These are phyloP conservation scores for Sinopyrophorus schimmeli DNA, from an alignment of 2,888 invertebrate species.

Conservation along the genomic window DNA sequence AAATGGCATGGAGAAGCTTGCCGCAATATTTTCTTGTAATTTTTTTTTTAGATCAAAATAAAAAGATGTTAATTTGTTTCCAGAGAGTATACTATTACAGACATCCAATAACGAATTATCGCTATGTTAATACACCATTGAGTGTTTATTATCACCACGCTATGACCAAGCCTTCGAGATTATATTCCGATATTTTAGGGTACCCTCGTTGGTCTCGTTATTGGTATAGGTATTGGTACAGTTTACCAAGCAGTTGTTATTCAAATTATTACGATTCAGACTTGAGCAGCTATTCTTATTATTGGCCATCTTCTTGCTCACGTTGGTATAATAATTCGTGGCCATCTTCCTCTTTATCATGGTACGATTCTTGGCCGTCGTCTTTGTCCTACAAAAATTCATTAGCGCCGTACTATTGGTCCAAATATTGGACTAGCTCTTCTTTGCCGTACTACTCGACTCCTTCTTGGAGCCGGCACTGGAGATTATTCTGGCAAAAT, in stretches of 20 bases:
- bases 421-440: conserved; percentile 19
- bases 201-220: conserved; percentile 25
- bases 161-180: conserved; percentile 30
- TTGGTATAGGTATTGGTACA: conserved; percentile 29
- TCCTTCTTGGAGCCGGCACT: conserved; percentile 21
- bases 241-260: conserved; percentile 21
- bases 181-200: conserved; percentile 25
- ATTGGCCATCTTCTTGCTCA: conserved; percentile 14
- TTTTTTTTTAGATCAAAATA: too few species aligned
- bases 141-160: conserved; percentile 25
- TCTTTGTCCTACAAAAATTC: conserved; percentile 6
- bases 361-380: conserved; percentile 14
- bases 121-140: conserved; percentile 20
- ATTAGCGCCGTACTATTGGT: conserved; percentile 30
- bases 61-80: conserved; percentile 44
- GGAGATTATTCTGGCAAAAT: conserved; percentile 20
- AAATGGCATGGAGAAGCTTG: too few species aligned
- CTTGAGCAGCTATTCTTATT: conserved; percentile 27
- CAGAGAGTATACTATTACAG: conserved; percentile 52
- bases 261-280: conserved; percentile 17
- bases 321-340: background rate
- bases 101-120: conserved; percentile 41
- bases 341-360: conserved; percentile 8
- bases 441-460: conserved; percentile 13
- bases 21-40: too few species aligned